A percentile compares a stretch with the other conserved stretches of the same genome.
phyloP scores from a whole-genome alignment of 1,140 invertebrate genomes.

The Orius insidiosus region DNA sequence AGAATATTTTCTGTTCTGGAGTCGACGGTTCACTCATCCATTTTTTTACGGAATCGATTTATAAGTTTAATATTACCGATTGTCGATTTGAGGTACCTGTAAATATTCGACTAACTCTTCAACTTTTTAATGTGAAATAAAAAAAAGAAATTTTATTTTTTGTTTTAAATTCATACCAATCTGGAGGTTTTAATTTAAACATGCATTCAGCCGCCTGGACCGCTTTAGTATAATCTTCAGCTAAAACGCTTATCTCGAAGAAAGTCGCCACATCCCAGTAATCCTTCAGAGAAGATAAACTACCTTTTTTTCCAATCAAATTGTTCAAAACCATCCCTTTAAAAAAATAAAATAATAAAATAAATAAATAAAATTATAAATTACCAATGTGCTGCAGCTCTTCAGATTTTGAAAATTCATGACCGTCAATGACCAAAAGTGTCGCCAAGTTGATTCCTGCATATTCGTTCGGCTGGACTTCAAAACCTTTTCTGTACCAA shows the following conservation, averaged over 20 bases:
- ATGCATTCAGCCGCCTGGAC: constrained; percentile 96
- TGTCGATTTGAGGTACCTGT: constrained; percentile 87
- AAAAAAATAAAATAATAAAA: constrained; percentile 8
- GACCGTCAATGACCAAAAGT: constrained; percentile 90
- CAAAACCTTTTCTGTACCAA: constrained; percentile 96
- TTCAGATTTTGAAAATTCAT: constrained; percentile 80
- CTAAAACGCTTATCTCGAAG: constrained; percentile 96
- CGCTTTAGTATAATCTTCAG: constrained; percentile 92
- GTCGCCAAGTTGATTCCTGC: constrained; percentile 98
- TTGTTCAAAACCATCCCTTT: constrained; percentile 87
- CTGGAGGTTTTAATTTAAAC: constrained; percentile 96
- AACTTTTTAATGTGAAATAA: not conserved
- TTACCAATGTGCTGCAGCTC: constrained; percentile 74
- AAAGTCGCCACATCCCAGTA: constrained; percentile 99
- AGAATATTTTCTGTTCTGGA: constrained; percentile 75
- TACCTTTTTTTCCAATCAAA: constrained; percentile 95
- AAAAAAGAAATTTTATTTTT: no score
- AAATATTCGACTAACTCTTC: not conserved
- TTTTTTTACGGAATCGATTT: constrained; percentile 73
- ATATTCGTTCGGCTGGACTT: constrained; percentile 96
- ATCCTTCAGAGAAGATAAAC: constrained; percentile 76
- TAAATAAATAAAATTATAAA: constrained; percentile 12
- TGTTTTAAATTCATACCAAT: constrained; percentile 50
- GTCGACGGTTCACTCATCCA: constrained; percentile 41
- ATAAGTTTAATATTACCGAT: constrained; percentile 96